These are phyloP conservation scores for Platysteira castanea DNA, from an alignment of 2,113 vertebrate genomes.

Conservation along the genomic window DNA sequence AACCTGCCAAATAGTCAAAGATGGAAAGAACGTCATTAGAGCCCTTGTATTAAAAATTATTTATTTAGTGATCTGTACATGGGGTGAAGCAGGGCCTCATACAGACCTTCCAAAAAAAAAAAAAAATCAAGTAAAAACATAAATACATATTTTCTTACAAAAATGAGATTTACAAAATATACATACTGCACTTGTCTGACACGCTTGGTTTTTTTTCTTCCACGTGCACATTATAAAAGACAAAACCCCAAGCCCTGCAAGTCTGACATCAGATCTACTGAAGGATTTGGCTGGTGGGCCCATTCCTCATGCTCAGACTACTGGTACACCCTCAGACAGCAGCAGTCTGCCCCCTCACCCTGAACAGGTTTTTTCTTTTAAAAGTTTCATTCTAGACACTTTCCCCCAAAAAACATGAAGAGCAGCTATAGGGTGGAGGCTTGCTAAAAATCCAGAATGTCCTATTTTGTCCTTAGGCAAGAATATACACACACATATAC, in stretches of 20 bases:
- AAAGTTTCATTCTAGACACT: not conserved
- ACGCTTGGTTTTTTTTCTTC: conserved; percentile 2
- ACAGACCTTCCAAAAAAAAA: conserved; percentile 67
- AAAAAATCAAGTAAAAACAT: conserved; percentile 86
- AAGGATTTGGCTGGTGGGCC: conserved; percentile 36
- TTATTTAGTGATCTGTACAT: conserved; percentile 90
- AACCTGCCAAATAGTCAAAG: not conserved
- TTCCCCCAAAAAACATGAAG: not conserved
- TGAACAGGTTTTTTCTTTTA: not conserved
- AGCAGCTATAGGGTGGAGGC: conserved; percentile 20
- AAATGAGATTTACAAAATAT: conserved; percentile 87
- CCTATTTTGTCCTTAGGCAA: conserved; percentile 46
- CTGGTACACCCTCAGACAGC: not conserved
- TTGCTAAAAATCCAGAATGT: conserved; percentile 35
- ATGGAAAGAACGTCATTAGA: not conserved
- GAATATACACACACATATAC: conserved; percentile 19
- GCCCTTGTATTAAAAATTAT: conserved; percentile 74
- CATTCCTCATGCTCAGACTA: conserved; percentile 9
- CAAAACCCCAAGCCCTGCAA: conserved; percentile 48
- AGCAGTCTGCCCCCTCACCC: not conserved
- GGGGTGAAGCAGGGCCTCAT: conserved; percentile 79
- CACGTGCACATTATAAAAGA: conserved; percentile 69
- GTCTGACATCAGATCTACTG: conserved; percentile 14
- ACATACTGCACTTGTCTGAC: conserved; percentile 78
- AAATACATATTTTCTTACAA: conserved; percentile 90